Percentiles rank a stretch among this genome's conserved stretches.
Evolutionary conservation across 2,888 invertebrate species (phyloP).

Genomic region (Dicranocentrus wangi): DNA sequence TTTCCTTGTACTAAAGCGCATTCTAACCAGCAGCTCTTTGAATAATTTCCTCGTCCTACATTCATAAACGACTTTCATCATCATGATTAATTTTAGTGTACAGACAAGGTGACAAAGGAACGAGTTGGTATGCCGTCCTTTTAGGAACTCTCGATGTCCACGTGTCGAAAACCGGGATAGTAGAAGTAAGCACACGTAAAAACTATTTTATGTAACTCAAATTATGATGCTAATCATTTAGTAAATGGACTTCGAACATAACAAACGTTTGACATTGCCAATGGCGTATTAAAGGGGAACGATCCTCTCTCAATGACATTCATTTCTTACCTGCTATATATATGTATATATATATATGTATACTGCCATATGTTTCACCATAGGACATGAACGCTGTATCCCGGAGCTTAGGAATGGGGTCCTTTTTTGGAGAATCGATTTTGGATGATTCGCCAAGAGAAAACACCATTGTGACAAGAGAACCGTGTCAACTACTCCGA

Average conservation of each 20-base stretch:
- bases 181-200: slow-evolving; percentile 79
- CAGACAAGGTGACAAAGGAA: slow-evolving; percentile 85
- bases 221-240: no score
- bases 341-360: neutral
- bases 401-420: slow-evolving; percentile 82
- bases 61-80: no score
- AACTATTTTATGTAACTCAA: no score
- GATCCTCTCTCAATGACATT: no score
- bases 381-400: slow-evolving; percentile 80
- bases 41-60: no score
- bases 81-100: slow-evolving; percentile 80
- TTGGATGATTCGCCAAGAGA: slow-evolving; percentile 79
- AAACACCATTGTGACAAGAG: slow-evolving; percentile 74
- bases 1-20: no score
- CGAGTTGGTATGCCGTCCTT: slow-evolving; percentile 86
- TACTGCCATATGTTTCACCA: neutral
- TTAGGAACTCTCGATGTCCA: slow-evolving; percentile 83
- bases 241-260: no score
- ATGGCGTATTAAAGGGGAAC: no score
- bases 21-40: no score
- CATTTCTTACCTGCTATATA: no score
- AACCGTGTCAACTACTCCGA: slow-evolving; percentile 83
- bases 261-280: no score
- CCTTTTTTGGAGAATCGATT: slow-evolving; percentile 86
- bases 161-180: slow-evolving; percentile 76